phyloP scores from a whole-genome alignment of 2,888 invertebrate genomes.

The Caenorhabditis wallacei region DNA sequence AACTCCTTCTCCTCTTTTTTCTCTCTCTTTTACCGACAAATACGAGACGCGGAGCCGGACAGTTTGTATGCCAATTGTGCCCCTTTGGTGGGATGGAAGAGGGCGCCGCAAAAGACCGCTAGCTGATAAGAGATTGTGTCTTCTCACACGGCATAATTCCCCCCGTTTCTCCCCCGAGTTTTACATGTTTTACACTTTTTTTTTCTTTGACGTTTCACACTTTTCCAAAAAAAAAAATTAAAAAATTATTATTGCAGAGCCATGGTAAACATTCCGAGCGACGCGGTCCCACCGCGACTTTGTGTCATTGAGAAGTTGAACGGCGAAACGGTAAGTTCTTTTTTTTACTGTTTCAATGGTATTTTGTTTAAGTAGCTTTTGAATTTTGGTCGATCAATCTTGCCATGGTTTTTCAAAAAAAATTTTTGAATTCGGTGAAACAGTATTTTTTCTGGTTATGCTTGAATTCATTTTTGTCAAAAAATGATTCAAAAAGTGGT shows the following conservation, averaged over 20 bases:
- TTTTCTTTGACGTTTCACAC: not conserved
- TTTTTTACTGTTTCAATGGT: not conserved
- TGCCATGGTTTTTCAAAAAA: too few species aligned
- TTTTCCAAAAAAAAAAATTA: too few species aligned
- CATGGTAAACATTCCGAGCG: slow-evolving; percentile 70
- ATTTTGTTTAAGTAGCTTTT: too few species aligned
- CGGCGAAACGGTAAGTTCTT: slow-evolving; percentile 49
- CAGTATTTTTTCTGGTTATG: too few species aligned
- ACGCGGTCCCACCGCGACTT: slow-evolving; percentile 79
- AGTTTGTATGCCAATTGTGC: slow-evolving; percentile 11
- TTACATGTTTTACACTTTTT: not conserved
- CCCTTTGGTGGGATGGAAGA: not conserved
- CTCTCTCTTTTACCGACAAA: not conserved
- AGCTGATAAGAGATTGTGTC: slow-evolving; percentile 39
- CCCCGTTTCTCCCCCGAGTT: not conserved
- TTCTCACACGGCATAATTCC: slow-evolving; percentile 23
- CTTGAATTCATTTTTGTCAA: too few species aligned
- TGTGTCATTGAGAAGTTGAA: slow-evolving; percentile 77
- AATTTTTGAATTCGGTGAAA: too few species aligned
- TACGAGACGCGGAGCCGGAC: not conserved
- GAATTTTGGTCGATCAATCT: too few species aligned
- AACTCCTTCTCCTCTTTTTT: slow-evolving; percentile 16
- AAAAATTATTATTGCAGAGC: slow-evolving; percentile 20
- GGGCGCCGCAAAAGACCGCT: slow-evolving; percentile 29
- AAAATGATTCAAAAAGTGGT: too few species aligned